Base-by-base conservation (phyloP, 2,797 vertebrate species). In the Apogon talboti region DNA sequence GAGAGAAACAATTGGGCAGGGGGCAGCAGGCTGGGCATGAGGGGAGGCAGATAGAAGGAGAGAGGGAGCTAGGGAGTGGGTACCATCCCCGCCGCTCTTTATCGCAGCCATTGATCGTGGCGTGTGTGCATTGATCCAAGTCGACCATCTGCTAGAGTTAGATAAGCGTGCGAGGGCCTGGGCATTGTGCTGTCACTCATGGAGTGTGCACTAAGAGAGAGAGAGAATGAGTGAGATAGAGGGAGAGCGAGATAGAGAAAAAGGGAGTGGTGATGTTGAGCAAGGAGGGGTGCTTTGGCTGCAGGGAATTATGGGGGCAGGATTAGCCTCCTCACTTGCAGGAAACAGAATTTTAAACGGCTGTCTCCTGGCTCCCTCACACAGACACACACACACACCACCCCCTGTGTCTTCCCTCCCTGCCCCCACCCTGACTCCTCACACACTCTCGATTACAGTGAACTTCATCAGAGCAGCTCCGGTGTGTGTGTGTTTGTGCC, bases 81-180 rank as follows among this genome's bases (percentile, higher is more conserved):
- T 95, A 97, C 96, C 96, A 96, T 96, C 96, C 96, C 96, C 94
- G 95, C 96, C 89, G 93, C 96, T 98, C 97, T 98, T 99, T 98
- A 98, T 98, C 98, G 93, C 95, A 95, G 95, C 95, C 96, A 98
- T 98, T 98, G 98, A 99, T 99, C 98, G 95, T 98, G 96, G 97
- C 95, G 96, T 98, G 96, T 98, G 98, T 96, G 97, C 98, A 99
- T 98, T 99, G 98, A 99, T 99, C 98, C 98, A 99, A 98, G 97
- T 97, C 97, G 95, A 96, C 98, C 98, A 99, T 98, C 97, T 99
- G 98, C 96, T 98, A 95, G 95, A 96, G 96, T 96, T 96, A 98
- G 97, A 98, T 99, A 99, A 99, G 97, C 96, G 75, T 96, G 96
- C 94, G 95, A 97, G 96, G 96, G 97, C 97, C 96, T 96, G 96